A percentile compares a stretch with the other conserved stretches of the same genome.
These are phyloP conservation scores for Hypolimnas misippus DNA, from an alignment of 2,888 invertebrate species.

Conservation along the genomic window DNA sequence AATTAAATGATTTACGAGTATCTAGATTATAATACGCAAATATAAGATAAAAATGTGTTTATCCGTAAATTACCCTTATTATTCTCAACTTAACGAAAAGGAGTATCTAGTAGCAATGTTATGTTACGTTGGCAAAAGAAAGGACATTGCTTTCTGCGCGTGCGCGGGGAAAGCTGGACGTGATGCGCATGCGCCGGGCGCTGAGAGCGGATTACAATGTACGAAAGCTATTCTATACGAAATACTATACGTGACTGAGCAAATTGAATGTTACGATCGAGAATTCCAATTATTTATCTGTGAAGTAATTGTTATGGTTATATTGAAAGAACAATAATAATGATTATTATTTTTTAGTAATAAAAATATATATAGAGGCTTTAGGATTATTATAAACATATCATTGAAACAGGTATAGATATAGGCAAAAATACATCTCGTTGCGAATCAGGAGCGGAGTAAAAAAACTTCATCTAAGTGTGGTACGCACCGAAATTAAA, in stretches of 20 bases:
- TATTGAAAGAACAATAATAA: constrained; percentile 6
- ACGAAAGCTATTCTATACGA: constrained; percentile 53
- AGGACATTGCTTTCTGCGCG: constrained; percentile 48
- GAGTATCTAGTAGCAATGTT: constrained; percentile 13
- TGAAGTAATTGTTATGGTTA: constrained; percentile 16
- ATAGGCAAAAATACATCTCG: no score
- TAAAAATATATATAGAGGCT: no score
- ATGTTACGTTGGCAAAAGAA: constrained; percentile 32
- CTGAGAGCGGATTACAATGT: constrained; percentile 41
- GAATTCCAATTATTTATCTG: constrained; percentile 45
- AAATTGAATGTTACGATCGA: constrained; percentile 47
- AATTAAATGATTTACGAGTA: no score
- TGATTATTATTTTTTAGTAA: background rate
- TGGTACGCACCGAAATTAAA: no score
- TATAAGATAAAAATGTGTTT: no score
- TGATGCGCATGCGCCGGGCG: constrained; percentile 63
- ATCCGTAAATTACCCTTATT: no score
- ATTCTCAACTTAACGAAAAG: background rate
- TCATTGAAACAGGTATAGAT: no score
- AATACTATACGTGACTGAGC: constrained; percentile 62
- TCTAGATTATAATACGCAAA: no score
- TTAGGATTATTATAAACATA: no score
- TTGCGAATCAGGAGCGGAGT: no score
- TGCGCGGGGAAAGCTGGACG: constrained; percentile 68
- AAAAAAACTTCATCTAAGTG: no score